Evolutionary conservation across 2,888 invertebrate genomes (phyloP).

Genomic region (Hermaeophaga mercurialis): DNA sequence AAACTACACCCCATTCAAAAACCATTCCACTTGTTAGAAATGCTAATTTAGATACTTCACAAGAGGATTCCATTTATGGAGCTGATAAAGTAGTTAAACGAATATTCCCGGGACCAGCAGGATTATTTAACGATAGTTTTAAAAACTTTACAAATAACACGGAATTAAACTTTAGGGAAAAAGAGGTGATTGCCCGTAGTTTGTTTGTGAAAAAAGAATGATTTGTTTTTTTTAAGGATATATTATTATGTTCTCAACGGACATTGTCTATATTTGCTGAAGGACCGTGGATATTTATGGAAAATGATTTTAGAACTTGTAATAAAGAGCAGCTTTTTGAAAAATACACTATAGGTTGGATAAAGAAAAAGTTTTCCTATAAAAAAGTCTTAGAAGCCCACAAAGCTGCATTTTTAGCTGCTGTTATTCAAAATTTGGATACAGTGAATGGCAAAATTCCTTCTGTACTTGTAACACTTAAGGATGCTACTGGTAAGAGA

Average conservation of each 20-base stretch:
- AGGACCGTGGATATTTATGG: slow-evolving; percentile 46
- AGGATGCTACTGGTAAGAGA: slow-evolving; percentile 47
- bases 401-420: slow-evolving; percentile 52
- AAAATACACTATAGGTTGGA: slow-evolving; percentile 50
- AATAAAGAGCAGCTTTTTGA: slow-evolving; percentile 34
- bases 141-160: slow-evolving; percentile 19
- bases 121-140: slow-evolving; percentile 37
- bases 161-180: too few relatives aligned
- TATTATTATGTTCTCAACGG: slow-evolving; percentile 45
- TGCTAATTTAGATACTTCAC: slow-evolving; percentile 4
- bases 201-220: too few relatives aligned
- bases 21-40: slow-evolving; percentile 1
- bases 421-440: slow-evolving; percentile 46
- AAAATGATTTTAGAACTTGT: slow-evolving; percentile 36
- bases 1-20: background rate
- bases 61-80: slow-evolving; percentile 8
- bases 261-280: slow-evolving; percentile 41
- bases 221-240: slow-evolving; percentile 20
- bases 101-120: slow-evolving; percentile 47
- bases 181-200: too few relatives aligned
- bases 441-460: slow-evolving; percentile 39
- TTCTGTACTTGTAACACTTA: slow-evolving; percentile 44
- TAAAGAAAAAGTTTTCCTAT: slow-evolving; percentile 38
- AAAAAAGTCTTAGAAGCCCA: slow-evolving; percentile 44
- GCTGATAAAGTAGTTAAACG: slow-evolving; percentile 38